Base-by-base conservation (phyloP, 2,113 vertebrate genomes). In the Prionailurus bengalensis region DNA sequence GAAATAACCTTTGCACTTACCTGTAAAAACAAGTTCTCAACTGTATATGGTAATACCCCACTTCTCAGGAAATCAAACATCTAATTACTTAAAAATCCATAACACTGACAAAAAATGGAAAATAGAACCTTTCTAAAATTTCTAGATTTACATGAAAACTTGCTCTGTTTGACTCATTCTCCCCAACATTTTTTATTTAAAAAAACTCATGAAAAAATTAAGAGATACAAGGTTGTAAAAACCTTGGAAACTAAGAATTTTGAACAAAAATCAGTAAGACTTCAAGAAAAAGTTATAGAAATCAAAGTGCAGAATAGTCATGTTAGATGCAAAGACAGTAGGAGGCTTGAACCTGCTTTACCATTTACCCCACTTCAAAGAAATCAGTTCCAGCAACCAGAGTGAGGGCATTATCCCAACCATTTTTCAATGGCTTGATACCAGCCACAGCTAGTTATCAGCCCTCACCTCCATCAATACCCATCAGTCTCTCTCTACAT, bases 271-370 rank as follows among this genome's bases (percentile, higher is more conserved):
- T 36, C 53, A 80, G 4, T 25, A 12, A 19, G 7, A 80, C 9
- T 27, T 86, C 15, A 95, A 94, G 81, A 95, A 76, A 89, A 95
- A 94, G 78, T 76, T 93, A 42, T 79, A 42, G 36, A 96, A 80
- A 61, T 74, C 31, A 88, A 95, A 95, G 73, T 87, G 55, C 31
- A 85, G 17, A 88, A 97, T 25, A 88, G 31, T 85, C 42, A 91
- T 7, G 3, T 51, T 8, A 89, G 55, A 78, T 9, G 27, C 21
- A 81, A 92, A 97, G 61, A 96, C 3, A 55, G 53, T 3, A 65
- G 33, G 51, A 88, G 21, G 4, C 31, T 39, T 45, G 31, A 51
- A 73, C 23, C n/a, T 63, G 25, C 65, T 79, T 42, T 51, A 78
- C 19, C 42, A 79, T 51, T 65, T 48, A 61, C 36, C 79, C 31